Evolutionary conservation across 2,888 invertebrate genomes (phyloP), one percentile per base, ranked within the genome.

Genomic region (Cheilosia grossa): DNA sequence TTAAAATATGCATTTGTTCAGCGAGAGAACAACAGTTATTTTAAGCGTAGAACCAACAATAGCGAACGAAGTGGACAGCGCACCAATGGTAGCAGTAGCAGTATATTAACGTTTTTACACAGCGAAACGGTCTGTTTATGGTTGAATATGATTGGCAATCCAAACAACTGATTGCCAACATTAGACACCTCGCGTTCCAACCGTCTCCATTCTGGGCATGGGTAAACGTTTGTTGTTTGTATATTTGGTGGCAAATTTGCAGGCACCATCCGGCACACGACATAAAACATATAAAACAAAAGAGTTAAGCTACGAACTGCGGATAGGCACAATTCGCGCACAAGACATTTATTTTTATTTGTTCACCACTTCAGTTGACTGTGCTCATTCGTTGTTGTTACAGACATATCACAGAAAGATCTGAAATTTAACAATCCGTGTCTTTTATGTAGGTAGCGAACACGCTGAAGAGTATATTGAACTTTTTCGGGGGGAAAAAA

Each of bases 401-500:
- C 33, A 37, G 21, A 63, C 42, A 54, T 17, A 49, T 15, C 27
- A 58, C 33, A 53, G 9, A 42, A 19, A 40, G 37, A 47, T 47
- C 44, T 33, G 47, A 17, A 77, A 66, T 58, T 61, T 72, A 66
- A 61, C 30, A 74, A 83, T 74, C 49, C 24, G 27, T 73, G 7
- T 72, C 44, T 24, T 66, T 67, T 75, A 69, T 70, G 66, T 80
- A 85, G 80, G 69, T 64, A 70, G 70, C 56, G 66, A 17, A 63
- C 30, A 54, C 58, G 42, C 74, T 30, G 2, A 64, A 75, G 74
- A 75, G 80, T 80, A 70, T 75, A 81, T 77, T 82, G 85, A 85
- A 85, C 85, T 82, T 86, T 81, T 86, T 78, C 73, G 86, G 72
- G 81, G 80, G 81, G 77, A 74, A 77, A 74, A 77, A 77, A 80